Conservation (phyloP, 2,113 vertebrate species). For the Pagrus major region DNA sequence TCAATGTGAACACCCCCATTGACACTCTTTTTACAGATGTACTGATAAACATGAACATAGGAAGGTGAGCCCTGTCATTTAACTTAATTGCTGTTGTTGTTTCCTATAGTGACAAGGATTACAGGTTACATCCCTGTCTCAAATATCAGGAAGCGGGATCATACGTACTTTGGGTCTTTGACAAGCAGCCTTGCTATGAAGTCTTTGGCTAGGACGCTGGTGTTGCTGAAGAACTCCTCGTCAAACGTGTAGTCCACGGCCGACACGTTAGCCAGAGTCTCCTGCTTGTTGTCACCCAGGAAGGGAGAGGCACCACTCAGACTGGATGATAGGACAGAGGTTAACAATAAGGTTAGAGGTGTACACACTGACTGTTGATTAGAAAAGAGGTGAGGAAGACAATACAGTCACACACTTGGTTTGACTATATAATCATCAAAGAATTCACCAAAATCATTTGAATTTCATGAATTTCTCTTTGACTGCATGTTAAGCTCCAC, state of each 20-base stretch:
- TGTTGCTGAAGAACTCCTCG: constrained; percentile 96
- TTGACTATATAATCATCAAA: background rate
- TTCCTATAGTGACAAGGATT: too few species aligned
- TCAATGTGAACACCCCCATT: background rate
- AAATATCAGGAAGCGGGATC: background rate
- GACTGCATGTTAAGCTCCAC: background rate
- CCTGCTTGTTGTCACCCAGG: constrained; percentile 97
- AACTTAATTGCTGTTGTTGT: too few species aligned
- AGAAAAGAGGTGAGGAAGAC: background rate
- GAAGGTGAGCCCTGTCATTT: too few species aligned
- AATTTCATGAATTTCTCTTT: background rate
- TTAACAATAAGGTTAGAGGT: background rate
- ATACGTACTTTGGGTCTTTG: constrained; percentile 96
- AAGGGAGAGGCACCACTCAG: constrained; percentile 97
- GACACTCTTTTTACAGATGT: background rate
- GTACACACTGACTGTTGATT: background rate
- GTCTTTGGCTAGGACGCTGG: constrained; percentile 96
- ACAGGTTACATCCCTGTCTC: background rate
- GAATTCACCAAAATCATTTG: background rate
- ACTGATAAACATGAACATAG: background rate
- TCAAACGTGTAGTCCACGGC: constrained; percentile 97
- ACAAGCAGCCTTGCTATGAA: constrained; percentile 94
- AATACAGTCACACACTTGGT: background rate
- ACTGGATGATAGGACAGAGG: constrained; percentile 75
- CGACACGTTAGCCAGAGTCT: constrained; percentile 97